phyloP scores from a whole-genome alignment of 2,797 vertebrate species.

The Falco berigora region DNA sequence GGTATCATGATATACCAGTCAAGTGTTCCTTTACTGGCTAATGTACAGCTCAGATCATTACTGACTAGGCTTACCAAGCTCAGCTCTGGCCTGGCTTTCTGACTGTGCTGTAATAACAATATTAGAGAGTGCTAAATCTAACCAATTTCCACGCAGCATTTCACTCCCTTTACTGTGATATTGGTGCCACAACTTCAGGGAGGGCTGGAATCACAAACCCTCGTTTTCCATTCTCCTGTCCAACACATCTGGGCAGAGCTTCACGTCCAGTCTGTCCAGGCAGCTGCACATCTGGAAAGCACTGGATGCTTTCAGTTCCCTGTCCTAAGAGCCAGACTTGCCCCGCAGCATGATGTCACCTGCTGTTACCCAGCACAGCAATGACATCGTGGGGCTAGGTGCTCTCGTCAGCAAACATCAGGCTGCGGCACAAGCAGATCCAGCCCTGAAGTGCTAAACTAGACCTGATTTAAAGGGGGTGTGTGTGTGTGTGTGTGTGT shows the following conservation, averaged over 20 bases:
- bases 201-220: neutral
- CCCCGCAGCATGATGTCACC: neutral
- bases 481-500: no score
- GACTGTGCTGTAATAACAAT: neutral
- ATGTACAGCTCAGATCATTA: conserved; percentile 1
- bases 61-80: neutral
- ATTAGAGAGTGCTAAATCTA: neutral
- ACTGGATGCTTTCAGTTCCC: neutral
- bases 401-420: neutral
- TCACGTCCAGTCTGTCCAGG: neutral
- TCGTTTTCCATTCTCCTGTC: neutral
- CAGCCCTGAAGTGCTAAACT: neutral
- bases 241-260: neutral
- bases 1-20: neutral
- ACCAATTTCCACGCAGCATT: neutral
- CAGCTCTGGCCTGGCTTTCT: neutral
- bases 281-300: neutral
- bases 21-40: neutral
- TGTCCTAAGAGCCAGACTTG: neutral
- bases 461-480: neutral
- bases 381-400: neutral
- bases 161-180: neutral
- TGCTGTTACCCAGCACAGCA: neutral
- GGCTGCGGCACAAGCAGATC: neutral
- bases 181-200: neutral